These are phyloP conservation scores for Clamator glandarius DNA, from an alignment of 2,797 vertebrate species.

Conservation along the genomic window DNA sequence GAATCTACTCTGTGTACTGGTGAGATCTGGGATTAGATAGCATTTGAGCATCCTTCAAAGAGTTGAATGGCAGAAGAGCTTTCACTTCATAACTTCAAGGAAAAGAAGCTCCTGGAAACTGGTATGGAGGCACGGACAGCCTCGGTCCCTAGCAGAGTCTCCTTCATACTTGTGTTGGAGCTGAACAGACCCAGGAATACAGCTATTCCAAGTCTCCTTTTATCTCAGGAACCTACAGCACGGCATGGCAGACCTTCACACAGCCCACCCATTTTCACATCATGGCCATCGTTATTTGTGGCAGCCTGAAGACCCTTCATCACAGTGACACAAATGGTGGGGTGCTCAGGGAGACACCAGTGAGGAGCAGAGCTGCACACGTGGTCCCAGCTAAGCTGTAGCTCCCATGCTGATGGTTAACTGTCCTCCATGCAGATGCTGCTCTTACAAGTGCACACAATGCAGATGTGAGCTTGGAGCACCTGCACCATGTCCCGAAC, in stretches of 20 bases:
- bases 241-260: neutral
- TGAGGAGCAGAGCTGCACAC: neutral
- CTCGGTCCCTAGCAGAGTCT: neutral
- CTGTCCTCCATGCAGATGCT: neutral
- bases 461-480: neutral
- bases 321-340: neutral
- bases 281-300: neutral
- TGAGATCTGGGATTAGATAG: neutral
- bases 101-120: neutral
- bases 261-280: neutral
- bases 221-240: neutral
- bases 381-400: neutral
- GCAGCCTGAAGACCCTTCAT: neutral
- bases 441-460: neutral
- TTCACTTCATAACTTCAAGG: neutral
- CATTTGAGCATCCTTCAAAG: neutral
- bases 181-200: neutral
- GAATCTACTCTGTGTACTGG: neutral
- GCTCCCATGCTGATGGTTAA: neutral
- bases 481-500: neutral
- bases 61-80: neutral
- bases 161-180: neutral
- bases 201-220: neutral
- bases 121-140: neutral
- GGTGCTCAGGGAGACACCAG: neutral